Base-by-base conservation (phyloP, 53 echinoderm and acorn worm species). In the Mesocentrotus franciscanus region DNA sequence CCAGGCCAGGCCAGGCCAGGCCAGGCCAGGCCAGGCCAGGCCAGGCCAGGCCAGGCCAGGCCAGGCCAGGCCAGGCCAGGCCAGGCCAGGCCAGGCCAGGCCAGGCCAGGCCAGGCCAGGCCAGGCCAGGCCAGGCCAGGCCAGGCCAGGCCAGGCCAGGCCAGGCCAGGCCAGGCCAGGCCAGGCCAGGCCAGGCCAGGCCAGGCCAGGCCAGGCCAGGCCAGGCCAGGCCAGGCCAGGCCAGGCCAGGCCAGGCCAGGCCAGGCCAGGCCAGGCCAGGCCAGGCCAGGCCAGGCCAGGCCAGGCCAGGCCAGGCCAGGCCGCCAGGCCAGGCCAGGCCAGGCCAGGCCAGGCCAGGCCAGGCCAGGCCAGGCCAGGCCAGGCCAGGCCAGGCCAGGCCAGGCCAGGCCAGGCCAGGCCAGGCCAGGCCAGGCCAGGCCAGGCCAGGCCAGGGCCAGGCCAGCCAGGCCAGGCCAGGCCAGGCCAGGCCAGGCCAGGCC, bases 301-400 rank as follows among this genome's bases (percentile, higher is more conserved):
- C 72, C 72, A 71, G 26, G 72, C 72, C 72, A 71, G 26, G 72
- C 72, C 72, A 71, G 26, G 72, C 72, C 72, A 71, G n/a, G n/a
- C n/a, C n/a, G n/a, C n/a, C n/a, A n/a, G n/a, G n/a, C n/a, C n/a
- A n/a, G n/a, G n/a, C n/a, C 17, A 26, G n/a, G n/a, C n/a, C n/a
- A n/a, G n/a, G n/a, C n/a, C n/a, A n/a, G n/a, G n/a, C n/a, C n/a
- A n/a, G n/a, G n/a, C n/a, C n/a, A n/a, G n/a, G n/a, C n/a, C n/a
- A n/a, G n/a, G n/a, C n/a, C n/a, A n/a, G n/a, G n/a, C n/a, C n/a
- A n/a, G n/a, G n/a, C n/a, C n/a, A n/a, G n/a, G n/a, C n/a, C n/a
- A n/a, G n/a, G n/a, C n/a, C n/a, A n/a, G n/a, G n/a, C n/a, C n/a
- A n/a, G n/a, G n/a, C n/a, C n/a, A n/a, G n/a, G n/a, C n/a, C n/a